phyloP scores from a whole-genome alignment of 1,140 invertebrate species.

The Dendrolimus kikuchii region DNA sequence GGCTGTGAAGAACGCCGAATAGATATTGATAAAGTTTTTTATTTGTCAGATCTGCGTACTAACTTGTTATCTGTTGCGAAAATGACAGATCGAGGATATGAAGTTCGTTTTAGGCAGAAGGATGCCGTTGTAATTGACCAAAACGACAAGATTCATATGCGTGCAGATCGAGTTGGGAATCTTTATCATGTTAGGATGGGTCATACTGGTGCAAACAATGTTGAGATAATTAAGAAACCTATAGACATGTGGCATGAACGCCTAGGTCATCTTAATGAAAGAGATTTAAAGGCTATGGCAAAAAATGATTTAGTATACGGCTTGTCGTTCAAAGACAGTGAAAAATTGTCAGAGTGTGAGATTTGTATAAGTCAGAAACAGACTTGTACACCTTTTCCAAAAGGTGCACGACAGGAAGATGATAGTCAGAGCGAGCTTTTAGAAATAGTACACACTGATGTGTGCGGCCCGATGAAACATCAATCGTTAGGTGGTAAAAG shows the following conservation, averaged over 20 bases:
- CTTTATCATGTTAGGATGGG: slow-evolving; percentile 16
- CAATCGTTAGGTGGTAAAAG: slow-evolving; percentile 15
- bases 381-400: slow-evolving; percentile 14
- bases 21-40: slow-evolving; percentile 18
- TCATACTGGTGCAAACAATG: slow-evolving; percentile 12
- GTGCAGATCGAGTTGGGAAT: slow-evolving; percentile 16
- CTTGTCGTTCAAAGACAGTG: slow-evolving; percentile 13
- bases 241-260: slow-evolving; percentile 18
- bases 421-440: slow-evolving; percentile 6
- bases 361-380: slow-evolving; percentile 17
- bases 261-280: slow-evolving; percentile 14
- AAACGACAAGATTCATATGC: slow-evolving; percentile 15
- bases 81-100: slow-evolving; percentile 17
- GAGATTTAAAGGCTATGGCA: slow-evolving; percentile 13
- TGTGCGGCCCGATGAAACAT: slow-evolving; percentile 20
- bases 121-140: slow-evolving; percentile 15
- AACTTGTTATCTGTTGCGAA: slow-evolving; percentile 18
- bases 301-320: slow-evolving; percentile 14
- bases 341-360: slow-evolving; percentile 23
- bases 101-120: slow-evolving; percentile 16
- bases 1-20: slow-evolving; percentile 14
- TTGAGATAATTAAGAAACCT: slow-evolving; percentile 14
- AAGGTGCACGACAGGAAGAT: slow-evolving; percentile 3
- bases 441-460: slow-evolving; percentile 18
- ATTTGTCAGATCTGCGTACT: slow-evolving; percentile 14